Base-by-base conservation (phyloP, 2,888 invertebrate species). In the Escarpia spicata region DNA sequence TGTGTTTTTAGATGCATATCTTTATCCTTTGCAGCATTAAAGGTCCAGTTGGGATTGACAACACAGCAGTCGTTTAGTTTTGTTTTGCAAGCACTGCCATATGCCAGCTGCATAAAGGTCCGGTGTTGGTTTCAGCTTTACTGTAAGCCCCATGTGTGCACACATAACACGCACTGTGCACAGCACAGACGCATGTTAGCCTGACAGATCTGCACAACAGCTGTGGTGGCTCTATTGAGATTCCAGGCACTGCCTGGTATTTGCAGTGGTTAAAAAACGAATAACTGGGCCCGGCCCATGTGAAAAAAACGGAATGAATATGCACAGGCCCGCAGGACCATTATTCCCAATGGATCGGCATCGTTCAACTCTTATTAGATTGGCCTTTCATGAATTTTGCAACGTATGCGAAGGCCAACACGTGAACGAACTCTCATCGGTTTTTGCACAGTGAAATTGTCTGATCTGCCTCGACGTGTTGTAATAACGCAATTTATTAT, bases 361-460 rank as follows among this genome's bases (percentile, higher is more conserved):
- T 15, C 75, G 1, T 75, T 75, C 75, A 6, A 26, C 26, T 75
- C 75, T 26, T 75, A 75, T 75, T 75, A 75, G n/a, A 26, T 75
- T 75, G 75, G 75, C 19, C 19, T 75, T 75, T 75, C 75, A 75
- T 75, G 75, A 75, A 75, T 75, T 75, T 75, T 75, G 75, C 75
- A 75, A 19, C 6, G 75, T 26, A 75, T 75, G 75, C n/a, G 75
- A 75, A 75, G 26, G 26, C 19, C 75, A n/a, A 15, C 26, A 26
- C 75, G 3, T 75, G 75, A 75, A 75, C 6, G 75, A 75, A n/a
- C n/a, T 75, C 37, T 37, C 37, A 37, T 37, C 37, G 37, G 52
- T 52, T 52, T 52, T 4, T 75, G 75, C 75, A 75, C 75, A 6
- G n/a, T 19, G 75, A 19, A 26, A 75, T 75, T n/a, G 75, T 75